Percentiles rank a stretch among this genome's conserved stretches.
Conservation (phyloP, 2,113 vertebrate species). For the Trinectes maculatus region DNA sequence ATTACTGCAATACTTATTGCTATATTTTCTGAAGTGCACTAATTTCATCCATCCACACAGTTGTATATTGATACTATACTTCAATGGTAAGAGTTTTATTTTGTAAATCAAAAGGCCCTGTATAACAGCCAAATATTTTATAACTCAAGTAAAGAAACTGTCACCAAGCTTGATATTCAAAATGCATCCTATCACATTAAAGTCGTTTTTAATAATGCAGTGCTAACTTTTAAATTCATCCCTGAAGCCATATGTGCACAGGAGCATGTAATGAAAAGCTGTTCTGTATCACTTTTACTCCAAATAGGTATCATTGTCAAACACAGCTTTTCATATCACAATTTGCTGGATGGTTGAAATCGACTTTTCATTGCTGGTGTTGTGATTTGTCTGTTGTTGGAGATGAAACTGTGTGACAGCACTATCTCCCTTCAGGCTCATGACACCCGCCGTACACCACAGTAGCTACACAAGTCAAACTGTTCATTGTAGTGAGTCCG, state of each 20-base stretch:
- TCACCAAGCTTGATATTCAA: too few relatives aligned
- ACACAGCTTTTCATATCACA: neutral
- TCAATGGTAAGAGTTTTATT: too few relatives aligned
- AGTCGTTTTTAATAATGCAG: neutral
- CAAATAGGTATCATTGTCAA: conserved; percentile 2
- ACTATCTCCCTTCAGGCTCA: neutral
- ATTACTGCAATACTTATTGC: too few relatives aligned
- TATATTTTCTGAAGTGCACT: too few relatives aligned
- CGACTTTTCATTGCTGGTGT: neutral
- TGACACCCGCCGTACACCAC: neutral
- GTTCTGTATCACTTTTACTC: neutral
- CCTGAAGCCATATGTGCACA: neutral
- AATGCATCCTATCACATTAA: neutral
- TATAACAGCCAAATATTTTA: too few relatives aligned
- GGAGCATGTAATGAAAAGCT: conserved; percentile 24
- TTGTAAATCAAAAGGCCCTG: too few relatives aligned
- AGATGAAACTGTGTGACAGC: neutral
- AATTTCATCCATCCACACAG: too few relatives aligned
- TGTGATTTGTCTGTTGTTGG: neutral
- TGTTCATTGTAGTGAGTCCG: neutral
- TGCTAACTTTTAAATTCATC: neutral
- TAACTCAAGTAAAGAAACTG: too few relatives aligned
- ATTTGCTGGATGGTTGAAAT: conserved; percentile 3
- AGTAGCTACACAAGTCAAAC: neutral
- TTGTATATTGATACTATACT: too few relatives aligned